Evolutionary conservation across 2,797 vertebrate genomes (phyloP), one percentile per base, ranked within the genome.

Genomic region (Platalea minor): DNA sequence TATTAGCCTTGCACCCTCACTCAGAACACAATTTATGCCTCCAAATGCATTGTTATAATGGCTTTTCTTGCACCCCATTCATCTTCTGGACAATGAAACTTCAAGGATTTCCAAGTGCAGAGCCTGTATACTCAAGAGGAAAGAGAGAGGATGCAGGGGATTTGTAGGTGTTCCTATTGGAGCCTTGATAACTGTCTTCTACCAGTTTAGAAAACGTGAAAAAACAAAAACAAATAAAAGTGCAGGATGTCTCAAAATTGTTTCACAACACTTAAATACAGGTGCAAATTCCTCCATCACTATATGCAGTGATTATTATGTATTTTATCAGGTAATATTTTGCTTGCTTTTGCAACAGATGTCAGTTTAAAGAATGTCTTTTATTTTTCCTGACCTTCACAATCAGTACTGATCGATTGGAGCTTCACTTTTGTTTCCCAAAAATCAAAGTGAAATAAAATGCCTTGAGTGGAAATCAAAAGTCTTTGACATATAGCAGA

Each of bases 391-490:
- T 98, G 98, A 99, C 99, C 99, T 99, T 99, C 99, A 99, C 98
- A 98, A 98, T 98, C 97, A 96, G 97, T 97, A 96, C 97, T 98
- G 98, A 99, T 99, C 98, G 98, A 99, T 99, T 98, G 97, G 98
- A 97, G 98, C 98, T 98, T 98, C 98, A 97, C 97, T 98, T 98
- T 98, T 98, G 97, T 98, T 98, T 98, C 98, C 98, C 98, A 99
- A 97, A 99, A 99, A 99, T 99, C 99, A 99, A 99, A 99, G 99
- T 97, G 98, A 98, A 98, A 98, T 98, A 98, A 98, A 99, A 98
- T 73, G 99, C 99, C 98, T 99, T 98, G 98, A 99, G 99, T 99
- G 98, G 98, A 99, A 99, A 99, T 99, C 99, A 99, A 99, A 98
- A 98, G 98, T 98, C 98, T 98, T 98, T 98, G 98, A 98, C 97